A percentile compares a stretch with the other conserved stretches of the same genome.
Conservation (phyloP, 2,113 vertebrate genomes). For the Neolamprologus hecqui region DNA sequence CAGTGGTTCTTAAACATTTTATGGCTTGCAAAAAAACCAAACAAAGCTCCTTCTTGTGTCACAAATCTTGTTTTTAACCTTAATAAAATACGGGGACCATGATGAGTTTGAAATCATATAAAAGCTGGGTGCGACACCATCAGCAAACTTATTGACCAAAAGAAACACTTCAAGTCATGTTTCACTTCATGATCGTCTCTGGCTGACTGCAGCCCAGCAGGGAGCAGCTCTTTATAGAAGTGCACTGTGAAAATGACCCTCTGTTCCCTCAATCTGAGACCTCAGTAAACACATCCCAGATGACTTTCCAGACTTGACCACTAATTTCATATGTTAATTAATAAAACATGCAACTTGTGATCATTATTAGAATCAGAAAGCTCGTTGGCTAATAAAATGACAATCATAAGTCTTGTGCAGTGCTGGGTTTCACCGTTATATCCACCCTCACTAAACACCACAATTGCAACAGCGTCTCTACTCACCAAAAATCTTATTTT, state of each 20-base stretch:
- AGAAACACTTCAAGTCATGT: neutral
- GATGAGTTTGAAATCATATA: neutral
- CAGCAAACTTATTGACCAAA: rapidly evolving
- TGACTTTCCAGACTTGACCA: neutral
- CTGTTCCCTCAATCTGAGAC: neutral
- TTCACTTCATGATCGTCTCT: neutral
- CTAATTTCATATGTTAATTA: neutral
- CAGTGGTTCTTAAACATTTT: neutral
- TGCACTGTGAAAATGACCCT: neutral
- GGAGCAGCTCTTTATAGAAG: neutral
- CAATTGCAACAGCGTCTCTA: neutral
- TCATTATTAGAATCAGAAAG: neutral
- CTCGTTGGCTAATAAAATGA: neutral
- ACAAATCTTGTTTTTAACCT: neutral
- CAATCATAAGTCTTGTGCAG: neutral
- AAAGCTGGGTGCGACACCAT: neutral
- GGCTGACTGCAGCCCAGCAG: neutral
- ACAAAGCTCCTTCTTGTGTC: neutral
- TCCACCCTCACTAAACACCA: neutral
- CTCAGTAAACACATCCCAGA: neutral
- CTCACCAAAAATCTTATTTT: neutral
- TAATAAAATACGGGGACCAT: neutral
- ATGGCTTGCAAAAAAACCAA: neutral
- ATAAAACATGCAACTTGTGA: neutral
- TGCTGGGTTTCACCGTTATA: neutral